Percentiles rank a stretch among this genome's conserved stretches.
Evolutionary conservation across 23 tunicate species (phyloP).

Genomic region (Oikopleura dioica): DNA sequence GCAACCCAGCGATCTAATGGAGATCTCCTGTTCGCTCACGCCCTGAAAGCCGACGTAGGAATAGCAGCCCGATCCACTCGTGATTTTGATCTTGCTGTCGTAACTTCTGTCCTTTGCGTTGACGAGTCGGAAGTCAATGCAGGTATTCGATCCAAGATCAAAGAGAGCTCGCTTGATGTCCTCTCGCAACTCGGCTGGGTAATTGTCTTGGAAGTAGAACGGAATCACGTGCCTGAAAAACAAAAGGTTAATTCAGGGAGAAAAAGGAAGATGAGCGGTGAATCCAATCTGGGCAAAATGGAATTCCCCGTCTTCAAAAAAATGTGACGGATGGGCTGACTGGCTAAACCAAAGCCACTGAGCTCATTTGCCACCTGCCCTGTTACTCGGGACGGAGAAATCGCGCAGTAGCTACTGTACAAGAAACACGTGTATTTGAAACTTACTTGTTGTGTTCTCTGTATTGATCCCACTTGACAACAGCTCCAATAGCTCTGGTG

Average conservation of each 20-base stretch:
- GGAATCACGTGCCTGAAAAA: slow-evolving; percentile 7
- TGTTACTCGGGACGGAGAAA: too few relatives aligned
- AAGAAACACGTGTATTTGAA: too few relatives aligned
- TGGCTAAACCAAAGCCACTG: too few relatives aligned
- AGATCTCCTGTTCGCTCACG: background rate
- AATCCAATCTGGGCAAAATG: too few relatives aligned
- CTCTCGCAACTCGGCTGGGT: background rate
- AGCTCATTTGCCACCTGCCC: too few relatives aligned
- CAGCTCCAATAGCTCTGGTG: background rate
- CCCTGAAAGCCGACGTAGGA: slow-evolving; percentile 11
- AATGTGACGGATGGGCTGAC: too few relatives aligned
- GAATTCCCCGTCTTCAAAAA: too few relatives aligned
- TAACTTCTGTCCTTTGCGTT: background rate
- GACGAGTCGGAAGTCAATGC: slow-evolving; percentile 1
- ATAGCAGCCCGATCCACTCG: slow-evolving; percentile 7
- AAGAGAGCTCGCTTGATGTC: background rate
- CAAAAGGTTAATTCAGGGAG: too few relatives aligned
- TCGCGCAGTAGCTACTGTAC: too few relatives aligned
- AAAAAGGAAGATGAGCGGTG: too few relatives aligned
- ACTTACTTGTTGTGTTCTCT: background rate
- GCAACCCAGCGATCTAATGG: background rate
- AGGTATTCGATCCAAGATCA: background rate
- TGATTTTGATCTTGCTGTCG: background rate
- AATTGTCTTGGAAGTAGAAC: background rate
- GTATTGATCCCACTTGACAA: slow-evolving; percentile 2